Percentiles rank a stretch among this genome's conserved stretches.
phyloP scores from a whole-genome alignment of 2,113 vertebrate genomes.

The Rhabdomys dilectus region DNA sequence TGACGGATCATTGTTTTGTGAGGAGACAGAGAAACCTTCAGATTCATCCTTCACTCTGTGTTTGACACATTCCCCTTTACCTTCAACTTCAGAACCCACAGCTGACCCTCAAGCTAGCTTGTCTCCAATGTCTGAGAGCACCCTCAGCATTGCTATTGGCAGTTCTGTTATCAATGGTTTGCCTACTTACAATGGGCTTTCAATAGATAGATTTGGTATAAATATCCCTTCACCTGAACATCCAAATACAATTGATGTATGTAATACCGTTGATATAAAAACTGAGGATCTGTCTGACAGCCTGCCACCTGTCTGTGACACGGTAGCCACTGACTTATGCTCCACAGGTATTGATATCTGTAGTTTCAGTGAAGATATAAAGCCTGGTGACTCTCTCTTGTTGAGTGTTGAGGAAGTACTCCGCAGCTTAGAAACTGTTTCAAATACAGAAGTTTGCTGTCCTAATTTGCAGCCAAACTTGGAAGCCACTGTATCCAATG shows the following conservation, averaged over 20 bases:
- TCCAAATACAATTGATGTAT: constrained; percentile 87
- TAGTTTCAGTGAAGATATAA: constrained; percentile 94
- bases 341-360: constrained; percentile 93
- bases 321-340: constrained; percentile 91
- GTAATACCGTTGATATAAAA: constrained; percentile 92
- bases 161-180: constrained; percentile 93
- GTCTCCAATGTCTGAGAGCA: constrained; percentile 86
- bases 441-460: constrained; percentile 89
- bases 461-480: constrained; percentile 88
- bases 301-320: constrained; percentile 92
- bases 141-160: constrained; percentile 85
- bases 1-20: constrained; percentile 91
- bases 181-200: constrained; percentile 94
- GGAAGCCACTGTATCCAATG: constrained; percentile 90
- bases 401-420: constrained; percentile 96
- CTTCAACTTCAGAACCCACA: constrained; percentile 89
- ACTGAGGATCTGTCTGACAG: constrained; percentile 89
- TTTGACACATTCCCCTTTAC: constrained; percentile 91
- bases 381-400: constrained; percentile 93
- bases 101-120: constrained; percentile 84
- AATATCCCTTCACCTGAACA: constrained; percentile 92
- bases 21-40: constrained; percentile 88
- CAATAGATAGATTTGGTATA: constrained; percentile 91
- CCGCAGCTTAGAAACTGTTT: constrained; percentile 95
- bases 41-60: constrained; percentile 89